Conservation (phyloP, 2,797 vertebrate species). For the Carduelis carduelis region DNA sequence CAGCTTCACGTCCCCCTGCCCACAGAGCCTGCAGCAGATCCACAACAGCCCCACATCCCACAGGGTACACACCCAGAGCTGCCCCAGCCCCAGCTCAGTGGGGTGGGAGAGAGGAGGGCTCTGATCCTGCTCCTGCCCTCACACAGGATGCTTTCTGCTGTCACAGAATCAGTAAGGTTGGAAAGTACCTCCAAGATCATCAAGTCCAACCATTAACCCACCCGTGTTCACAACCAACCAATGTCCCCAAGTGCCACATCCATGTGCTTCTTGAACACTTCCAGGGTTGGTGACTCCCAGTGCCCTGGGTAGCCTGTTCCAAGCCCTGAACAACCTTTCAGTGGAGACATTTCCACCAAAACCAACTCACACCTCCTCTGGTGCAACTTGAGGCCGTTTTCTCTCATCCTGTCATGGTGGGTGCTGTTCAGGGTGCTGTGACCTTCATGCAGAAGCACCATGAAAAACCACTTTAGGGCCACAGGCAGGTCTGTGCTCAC, state of each 20-base stretch:
- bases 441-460: background rate
- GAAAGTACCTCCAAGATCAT: background rate
- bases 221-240: background rate
- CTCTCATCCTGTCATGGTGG: background rate
- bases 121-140: background rate
- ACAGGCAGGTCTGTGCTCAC: background rate
- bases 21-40: background rate
- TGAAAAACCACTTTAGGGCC: fast-evolving
- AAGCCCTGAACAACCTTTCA: background rate
- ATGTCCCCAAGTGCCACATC: background rate
- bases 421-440: background rate
- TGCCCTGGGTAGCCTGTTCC: background rate
- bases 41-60: background rate
- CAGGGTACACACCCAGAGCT: background rate
- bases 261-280: fast-evolving
- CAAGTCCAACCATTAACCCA: background rate
- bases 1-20: background rate
- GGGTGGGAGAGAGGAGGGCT: background rate
- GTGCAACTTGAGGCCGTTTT: fast-evolving
- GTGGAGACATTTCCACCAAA: background rate
- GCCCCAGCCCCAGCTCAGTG: background rate
- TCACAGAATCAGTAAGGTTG: background rate
- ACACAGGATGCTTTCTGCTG: background rate
- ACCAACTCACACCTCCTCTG: background rate
- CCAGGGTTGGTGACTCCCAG: background rate